phyloP scores from a whole-genome alignment of 2,797 vertebrate genomes.

The Phataginus tetradactyla region DNA sequence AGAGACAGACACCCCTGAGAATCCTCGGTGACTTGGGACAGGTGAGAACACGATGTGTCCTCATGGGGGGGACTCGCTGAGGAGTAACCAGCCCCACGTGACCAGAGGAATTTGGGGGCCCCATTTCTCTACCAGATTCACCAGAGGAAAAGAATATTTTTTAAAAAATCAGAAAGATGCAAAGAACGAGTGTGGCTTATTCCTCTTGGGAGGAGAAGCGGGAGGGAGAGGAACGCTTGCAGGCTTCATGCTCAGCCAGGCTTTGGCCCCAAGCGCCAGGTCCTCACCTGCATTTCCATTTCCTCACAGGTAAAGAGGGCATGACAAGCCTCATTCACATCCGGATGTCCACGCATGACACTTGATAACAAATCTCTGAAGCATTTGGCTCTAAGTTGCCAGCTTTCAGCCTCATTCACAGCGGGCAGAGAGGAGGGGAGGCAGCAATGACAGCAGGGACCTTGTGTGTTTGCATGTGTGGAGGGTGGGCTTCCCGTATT shows the following conservation, averaged over 20 bases:
- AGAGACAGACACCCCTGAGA: background rate
- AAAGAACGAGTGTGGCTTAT: background rate
- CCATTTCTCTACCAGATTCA: background rate
- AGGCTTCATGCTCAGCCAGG: background rate
- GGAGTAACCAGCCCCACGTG: background rate
- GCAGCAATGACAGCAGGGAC: background rate
- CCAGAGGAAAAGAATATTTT: background rate
- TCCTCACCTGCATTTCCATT: background rate
- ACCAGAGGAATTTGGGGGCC: background rate
- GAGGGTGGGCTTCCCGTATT: fast-evolving
- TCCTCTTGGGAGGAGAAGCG: background rate
- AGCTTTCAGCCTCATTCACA: background rate
- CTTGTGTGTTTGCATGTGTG: fast-evolving
- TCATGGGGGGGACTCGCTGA: fast-evolving
- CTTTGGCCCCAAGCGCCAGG: background rate
- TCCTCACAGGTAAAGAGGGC: background rate
- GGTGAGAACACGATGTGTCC: too few species aligned
- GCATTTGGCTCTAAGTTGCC: background rate
- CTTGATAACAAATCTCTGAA: background rate
- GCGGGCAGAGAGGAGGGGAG: background rate
- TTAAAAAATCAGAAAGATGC: background rate
- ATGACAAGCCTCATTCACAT: fast-evolving
- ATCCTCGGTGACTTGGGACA: background rate
- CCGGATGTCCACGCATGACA: background rate
- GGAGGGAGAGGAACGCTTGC: fast-evolving